Evolutionary conservation across 2,113 vertebrate species (phyloP).

Genomic region (Lethenteron camtschaticum): DNA sequence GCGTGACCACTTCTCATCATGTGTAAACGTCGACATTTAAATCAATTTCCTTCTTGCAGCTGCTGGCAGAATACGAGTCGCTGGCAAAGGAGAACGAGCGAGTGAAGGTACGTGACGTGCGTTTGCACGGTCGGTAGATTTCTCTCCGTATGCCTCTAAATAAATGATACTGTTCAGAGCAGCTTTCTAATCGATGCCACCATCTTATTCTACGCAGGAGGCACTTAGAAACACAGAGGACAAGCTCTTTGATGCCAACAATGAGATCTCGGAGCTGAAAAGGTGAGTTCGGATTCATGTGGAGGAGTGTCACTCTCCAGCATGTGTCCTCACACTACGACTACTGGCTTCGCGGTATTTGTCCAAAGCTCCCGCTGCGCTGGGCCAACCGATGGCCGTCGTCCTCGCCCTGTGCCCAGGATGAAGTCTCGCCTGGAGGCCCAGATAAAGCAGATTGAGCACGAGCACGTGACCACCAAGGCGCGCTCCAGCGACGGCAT

Average conservation of each 20-base stretch:
- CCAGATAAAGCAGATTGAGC: conserved; percentile 77
- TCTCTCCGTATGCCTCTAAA: no score
- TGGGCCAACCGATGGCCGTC: no score
- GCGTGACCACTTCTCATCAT: no score
- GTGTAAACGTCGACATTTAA: conserved; percentile 9
- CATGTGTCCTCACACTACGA: no score
- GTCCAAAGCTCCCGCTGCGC: no score
- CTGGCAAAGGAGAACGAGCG: conserved; percentile 53
- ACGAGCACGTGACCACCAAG: conserved; percentile 39
- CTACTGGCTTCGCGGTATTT: no score
- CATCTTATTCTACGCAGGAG: conserved; percentile 25
- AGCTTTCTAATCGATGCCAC: no score
- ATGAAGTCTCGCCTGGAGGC: conserved; percentile 59
- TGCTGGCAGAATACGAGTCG: conserved; percentile 56
- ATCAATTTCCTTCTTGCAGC: conserved; percentile 25
- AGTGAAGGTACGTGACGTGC: conserved; percentile 39
- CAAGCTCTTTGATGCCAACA: conserved; percentile 48
- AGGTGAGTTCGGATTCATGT: conserved; percentile 30
- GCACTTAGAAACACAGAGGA: conserved; percentile 52
- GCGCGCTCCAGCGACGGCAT: conserved; percentile 20
- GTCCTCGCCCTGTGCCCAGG: conserved; percentile 20
- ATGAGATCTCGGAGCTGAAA: conserved; percentile 61
- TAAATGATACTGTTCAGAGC: no score
- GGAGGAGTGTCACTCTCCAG: conserved; percentile 7
- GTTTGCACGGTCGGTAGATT: no score